A percentile compares a stretch with the other conserved stretches of the same genome.
Evolutionary conservation across 2,888 invertebrate genomes (phyloP).

Genomic region (Apamea anceps): DNA sequence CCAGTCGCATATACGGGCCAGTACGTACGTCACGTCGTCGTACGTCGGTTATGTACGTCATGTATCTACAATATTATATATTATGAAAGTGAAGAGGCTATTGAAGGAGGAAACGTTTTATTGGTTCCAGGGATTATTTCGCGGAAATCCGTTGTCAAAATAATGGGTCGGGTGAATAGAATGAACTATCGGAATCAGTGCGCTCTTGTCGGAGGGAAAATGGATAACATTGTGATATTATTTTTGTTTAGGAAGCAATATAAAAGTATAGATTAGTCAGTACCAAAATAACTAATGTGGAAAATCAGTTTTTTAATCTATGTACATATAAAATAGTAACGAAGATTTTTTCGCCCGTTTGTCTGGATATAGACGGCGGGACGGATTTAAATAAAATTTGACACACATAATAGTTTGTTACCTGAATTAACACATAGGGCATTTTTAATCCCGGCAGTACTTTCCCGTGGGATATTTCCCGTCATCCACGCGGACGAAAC

Average conservation of each 20-base stretch:
- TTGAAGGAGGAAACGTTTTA: neutral
- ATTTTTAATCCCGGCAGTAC: too few species aligned
- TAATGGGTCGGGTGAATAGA: conserved; percentile 4
- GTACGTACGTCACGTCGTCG: too few species aligned
- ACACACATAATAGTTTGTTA: neutral
- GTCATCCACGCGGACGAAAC: too few species aligned
- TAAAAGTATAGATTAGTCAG: neutral
- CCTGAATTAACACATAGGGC: neutral
- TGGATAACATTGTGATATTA: neutral
- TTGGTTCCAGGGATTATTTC: neutral
- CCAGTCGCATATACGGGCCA: too few species aligned
- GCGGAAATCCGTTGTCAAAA: conserved; percentile 24
- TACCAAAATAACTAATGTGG: neutral
- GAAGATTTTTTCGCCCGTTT: neutral
- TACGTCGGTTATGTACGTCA: too few species aligned
- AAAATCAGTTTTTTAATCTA: neutral
- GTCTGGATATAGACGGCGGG: neutral
- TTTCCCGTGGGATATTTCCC: too few species aligned
- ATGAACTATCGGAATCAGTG: neutral
- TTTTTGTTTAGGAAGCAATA: neutral
- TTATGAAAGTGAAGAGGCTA: neutral
- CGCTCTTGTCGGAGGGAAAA: neutral
- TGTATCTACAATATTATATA: too few species aligned
- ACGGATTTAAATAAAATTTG: neutral
- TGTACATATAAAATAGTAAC: neutral